These are phyloP conservation scores for Cremastobaeus sp. DNA, from an alignment of 2,888 invertebrate species.

Conservation along the genomic window DNA sequence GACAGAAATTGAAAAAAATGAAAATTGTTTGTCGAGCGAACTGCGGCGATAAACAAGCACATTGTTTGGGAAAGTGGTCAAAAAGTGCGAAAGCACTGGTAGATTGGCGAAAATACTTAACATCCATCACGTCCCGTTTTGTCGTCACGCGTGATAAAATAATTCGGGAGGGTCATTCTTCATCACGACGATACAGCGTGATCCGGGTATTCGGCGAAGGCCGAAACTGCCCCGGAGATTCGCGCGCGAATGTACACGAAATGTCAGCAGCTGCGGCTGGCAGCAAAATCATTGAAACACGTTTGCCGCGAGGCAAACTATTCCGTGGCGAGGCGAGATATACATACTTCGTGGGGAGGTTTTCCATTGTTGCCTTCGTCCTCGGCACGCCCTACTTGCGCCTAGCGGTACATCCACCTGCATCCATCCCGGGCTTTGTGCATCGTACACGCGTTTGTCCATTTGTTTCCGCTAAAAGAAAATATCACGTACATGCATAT, in stretches of 20 bases:
- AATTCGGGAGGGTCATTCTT: slow-evolving; percentile 33
- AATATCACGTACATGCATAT: slow-evolving; percentile 36
- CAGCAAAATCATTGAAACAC: slow-evolving; percentile 62
- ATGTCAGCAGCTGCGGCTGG: slow-evolving; percentile 63
- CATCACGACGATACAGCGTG: slow-evolving; percentile 23
- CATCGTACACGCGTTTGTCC: slow-evolving; percentile 54
- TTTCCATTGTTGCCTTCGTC: slow-evolving; percentile 58
- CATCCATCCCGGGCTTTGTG: slow-evolving; percentile 37
- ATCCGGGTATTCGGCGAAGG: slow-evolving; percentile 9
- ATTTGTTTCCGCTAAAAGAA: slow-evolving; percentile 58
- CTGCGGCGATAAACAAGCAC: too few species aligned
- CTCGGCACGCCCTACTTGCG: slow-evolving; percentile 56
- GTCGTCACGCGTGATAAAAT: slow-evolving; percentile 46
- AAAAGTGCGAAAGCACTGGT: too few species aligned
- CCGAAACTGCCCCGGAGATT: slow-evolving; percentile 49
- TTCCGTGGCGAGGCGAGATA: slow-evolving; percentile 51
- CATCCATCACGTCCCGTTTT: slow-evolving; percentile 27
- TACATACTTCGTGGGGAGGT: slow-evolving; percentile 52
- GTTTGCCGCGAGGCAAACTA: slow-evolving; percentile 50
- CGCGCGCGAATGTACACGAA: slow-evolving; percentile 44
- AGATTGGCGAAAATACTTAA: slow-evolving; percentile 22
- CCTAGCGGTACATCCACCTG: slow-evolving; percentile 29
- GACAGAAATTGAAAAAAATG: too few species aligned
- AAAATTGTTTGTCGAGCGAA: too few species aligned
- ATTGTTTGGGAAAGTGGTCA: too few species aligned